These are phyloP conservation scores for Entelurus aequoreus DNA, from an alignment of 2,113 vertebrate species.

Conservation along the genomic window DNA sequence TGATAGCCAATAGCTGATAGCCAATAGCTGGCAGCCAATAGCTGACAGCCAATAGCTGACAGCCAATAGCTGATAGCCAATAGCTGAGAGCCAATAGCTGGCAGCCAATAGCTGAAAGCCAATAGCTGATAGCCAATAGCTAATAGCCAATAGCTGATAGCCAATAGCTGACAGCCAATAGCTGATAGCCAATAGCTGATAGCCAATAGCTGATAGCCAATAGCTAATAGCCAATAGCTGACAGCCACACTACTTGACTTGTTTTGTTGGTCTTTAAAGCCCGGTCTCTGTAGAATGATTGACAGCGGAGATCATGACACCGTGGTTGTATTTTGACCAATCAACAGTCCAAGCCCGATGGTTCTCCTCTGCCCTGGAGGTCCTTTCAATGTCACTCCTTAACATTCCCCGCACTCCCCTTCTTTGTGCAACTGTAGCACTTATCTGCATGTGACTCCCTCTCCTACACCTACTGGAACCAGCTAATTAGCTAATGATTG, in stretches of 20 bases:
- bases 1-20: too few species aligned
- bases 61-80: too few species aligned
- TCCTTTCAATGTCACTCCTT: conserved; percentile 2
- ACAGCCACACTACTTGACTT: background rate
- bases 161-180: too few species aligned
- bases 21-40: too few species aligned
- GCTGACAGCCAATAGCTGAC: too few species aligned
- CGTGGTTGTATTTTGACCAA: background rate
- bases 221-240: too few species aligned
- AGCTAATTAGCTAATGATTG: conserved; percentile 5
- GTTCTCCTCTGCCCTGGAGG: conserved; percentile 1
- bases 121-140: too few species aligned
- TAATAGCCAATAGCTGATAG: too few species aligned
- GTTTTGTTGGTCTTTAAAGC: background rate
- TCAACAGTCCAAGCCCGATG: conserved; percentile 1
- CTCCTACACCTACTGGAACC: background rate
- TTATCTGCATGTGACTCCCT: conserved; percentile 1
- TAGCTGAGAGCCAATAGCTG: too few species aligned
- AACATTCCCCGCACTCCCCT: background rate
- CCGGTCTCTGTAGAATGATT: background rate
- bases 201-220: too few species aligned
- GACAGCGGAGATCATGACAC: background rate
- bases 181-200: too few species aligned
- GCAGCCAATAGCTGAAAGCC: too few species aligned
- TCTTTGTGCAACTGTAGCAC: background rate